Percentiles rank a stretch among this genome's conserved stretches.
Evolutionary conservation across 2,113 vertebrate genomes (phyloP).

Genomic region (Toxotes chatareus): DNA sequence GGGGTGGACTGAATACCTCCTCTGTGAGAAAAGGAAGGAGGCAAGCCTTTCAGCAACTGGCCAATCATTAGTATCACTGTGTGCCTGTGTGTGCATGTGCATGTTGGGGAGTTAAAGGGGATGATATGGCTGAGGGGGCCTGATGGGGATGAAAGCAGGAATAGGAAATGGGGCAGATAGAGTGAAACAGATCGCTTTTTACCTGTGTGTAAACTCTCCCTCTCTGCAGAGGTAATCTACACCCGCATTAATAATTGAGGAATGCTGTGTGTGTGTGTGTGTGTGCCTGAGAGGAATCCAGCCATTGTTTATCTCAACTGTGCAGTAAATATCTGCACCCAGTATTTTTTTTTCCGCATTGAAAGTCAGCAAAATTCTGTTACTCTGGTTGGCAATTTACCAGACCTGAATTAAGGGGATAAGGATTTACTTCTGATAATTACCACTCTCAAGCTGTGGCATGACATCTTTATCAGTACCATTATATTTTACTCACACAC

Average conservation of each 20-base stretch:
- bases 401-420: conserved; percentile 36
- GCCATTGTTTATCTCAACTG: conserved; percentile 55
- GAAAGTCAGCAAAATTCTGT: conserved; percentile 49
- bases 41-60: conserved; percentile 53
- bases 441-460: conserved; percentile 29
- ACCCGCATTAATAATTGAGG: conserved; percentile 78
- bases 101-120: conserved; percentile 36
- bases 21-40: conserved; percentile 56
- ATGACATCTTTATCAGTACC: conserved; percentile 30
- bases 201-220: conserved; percentile 72
- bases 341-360: conserved; percentile 10
- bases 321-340: conserved; percentile 50
- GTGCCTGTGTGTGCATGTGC: conserved; percentile 40
- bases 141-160: conserved; percentile 62
- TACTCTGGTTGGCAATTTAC: conserved; percentile 24
- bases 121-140: conserved; percentile 50
- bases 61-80: conserved; percentile 53
- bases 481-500: conserved; percentile 11
- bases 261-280: conserved; percentile 38
- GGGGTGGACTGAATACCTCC: conserved; percentile 61
- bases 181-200: conserved; percentile 67
- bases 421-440: conserved; percentile 52
- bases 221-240: conserved; percentile 73
- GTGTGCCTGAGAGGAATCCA: conserved; percentile 28
- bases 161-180: conserved; percentile 63